Evolutionary conservation across 2,113 vertebrate species (phyloP).

Genomic region (Terrapene triunguis): DNA sequence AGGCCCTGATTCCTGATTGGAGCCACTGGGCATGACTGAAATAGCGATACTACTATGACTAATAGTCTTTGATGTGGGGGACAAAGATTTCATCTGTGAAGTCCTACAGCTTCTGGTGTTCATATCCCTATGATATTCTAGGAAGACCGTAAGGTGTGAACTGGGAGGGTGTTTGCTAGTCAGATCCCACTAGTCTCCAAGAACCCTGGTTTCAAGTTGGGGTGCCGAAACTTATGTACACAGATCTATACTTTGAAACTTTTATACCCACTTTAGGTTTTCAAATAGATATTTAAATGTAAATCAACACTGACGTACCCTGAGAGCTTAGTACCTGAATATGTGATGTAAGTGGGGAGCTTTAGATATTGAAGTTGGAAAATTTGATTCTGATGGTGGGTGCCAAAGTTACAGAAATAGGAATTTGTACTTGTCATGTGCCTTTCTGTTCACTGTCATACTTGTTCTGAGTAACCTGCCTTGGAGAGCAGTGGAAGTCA

Average conservation of each 20-base stretch:
- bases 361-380: background rate
- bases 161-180: background rate
- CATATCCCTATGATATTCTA: background rate
- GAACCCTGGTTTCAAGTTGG: background rate
- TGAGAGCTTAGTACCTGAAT: background rate
- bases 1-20: background rate
- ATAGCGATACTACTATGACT: background rate
- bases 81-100: background rate
- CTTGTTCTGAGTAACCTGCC: background rate
- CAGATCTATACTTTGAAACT: background rate
- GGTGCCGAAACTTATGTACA: background rate
- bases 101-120: background rate
- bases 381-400: background rate
- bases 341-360: background rate
- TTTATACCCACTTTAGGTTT: background rate
- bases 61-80: background rate
- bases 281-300: too few relatives aligned
- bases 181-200: background rate
- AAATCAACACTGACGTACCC: background rate
- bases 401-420: background rate
- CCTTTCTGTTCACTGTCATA: background rate
- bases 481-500: background rate
- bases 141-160: background rate
- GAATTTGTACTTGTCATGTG: background rate
- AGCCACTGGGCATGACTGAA: background rate